Base-by-base conservation (phyloP, 2,113 vertebrate genomes). In the Apodemus speciosus region DNA sequence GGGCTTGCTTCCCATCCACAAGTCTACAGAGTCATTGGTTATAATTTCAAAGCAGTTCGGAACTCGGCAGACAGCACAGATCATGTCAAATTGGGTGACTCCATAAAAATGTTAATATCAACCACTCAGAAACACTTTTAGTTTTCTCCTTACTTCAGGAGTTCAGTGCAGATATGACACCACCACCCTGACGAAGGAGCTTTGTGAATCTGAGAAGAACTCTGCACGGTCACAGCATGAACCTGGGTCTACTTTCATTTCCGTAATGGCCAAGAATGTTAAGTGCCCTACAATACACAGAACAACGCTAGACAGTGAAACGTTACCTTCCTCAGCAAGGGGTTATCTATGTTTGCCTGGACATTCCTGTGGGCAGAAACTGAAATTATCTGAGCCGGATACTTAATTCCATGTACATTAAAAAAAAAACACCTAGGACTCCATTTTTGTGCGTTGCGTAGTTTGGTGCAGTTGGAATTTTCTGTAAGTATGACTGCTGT, bases 401-500 rank as follows among this genome's bases (percentile, higher is more conserved):
- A 64, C 49, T 89, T 93, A 76, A 76, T 76, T 49, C n/a, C 53
- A 91, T 35, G 89, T 89, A 86, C 64, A 83, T 58, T 40, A 38
- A 92, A 95, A 93, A 35, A 60, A 43, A 90, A 95, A 93, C 35
- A 86, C 35, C 13, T 35, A 89, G 56, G 35, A 40, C 27, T 35
- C 85, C 13, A 73, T 83, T 94, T 95, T 62, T 68, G 6, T 32
- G 79, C 69, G 32, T 8, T n/a, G 20, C 81, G 72, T 7, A 11
- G 16, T 72, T 96, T 94, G 49, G 23, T 27, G 3, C 7, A 21
- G 13, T n/a, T 94, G 77, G n/a, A 88, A 69, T 94, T 93, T 88
- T 92, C 84, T 60, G 5, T 75, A 88, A 91, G 53, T 80, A 53
- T 23, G 89, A 76, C 20, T 91, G 20, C 62, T 81, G 46, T 56